phyloP scores from a whole-genome alignment of 2,888 invertebrate species.

The Leucozona laternaria region DNA sequence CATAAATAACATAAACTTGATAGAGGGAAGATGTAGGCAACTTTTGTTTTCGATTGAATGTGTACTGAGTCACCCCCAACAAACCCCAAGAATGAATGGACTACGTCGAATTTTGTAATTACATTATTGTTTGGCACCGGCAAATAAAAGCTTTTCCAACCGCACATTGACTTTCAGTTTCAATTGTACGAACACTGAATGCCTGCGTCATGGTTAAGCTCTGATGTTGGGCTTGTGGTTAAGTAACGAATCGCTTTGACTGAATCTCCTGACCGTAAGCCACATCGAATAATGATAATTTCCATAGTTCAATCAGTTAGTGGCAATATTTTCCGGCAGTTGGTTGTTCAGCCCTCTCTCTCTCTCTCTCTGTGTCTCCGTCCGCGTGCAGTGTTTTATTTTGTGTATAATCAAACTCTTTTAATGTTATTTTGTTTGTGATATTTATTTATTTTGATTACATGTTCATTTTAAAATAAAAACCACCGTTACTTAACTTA shows the following conservation, averaged over 20 bases:
- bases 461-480: not conserved
- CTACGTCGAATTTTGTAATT: conserved; percentile 33
- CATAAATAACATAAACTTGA: not conserved
- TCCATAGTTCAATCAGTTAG: conserved; percentile 54
- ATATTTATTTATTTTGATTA: not conserved
- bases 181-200: not conserved
- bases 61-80: conserved; percentile 4
- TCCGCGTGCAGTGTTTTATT: not conserved
- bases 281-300: conserved; percentile 50
- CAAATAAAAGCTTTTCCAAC: conserved; percentile 46
- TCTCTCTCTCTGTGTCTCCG: not conserved
- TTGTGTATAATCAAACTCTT: conserved; percentile 3
- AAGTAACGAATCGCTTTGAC: conserved; percentile 28
- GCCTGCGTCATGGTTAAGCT: conserved; percentile 63
- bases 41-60: not conserved
- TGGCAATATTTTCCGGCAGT: conserved; percentile 53
- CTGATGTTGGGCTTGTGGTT: conserved; percentile 44
- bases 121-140: not conserved
- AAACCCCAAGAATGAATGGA: conserved; percentile 19
- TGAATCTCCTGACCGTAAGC: conserved; percentile 42
- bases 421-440: not conserved
- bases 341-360: conserved; percentile 26
- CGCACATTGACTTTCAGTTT: conserved; percentile 38
- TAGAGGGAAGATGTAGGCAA: not conserved
- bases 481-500: not conserved